Percentiles rank a stretch among this genome's conserved stretches.
Evolutionary conservation across 1,140 invertebrate species (phyloP).

Genomic region (Drosophila truncata): DNA sequence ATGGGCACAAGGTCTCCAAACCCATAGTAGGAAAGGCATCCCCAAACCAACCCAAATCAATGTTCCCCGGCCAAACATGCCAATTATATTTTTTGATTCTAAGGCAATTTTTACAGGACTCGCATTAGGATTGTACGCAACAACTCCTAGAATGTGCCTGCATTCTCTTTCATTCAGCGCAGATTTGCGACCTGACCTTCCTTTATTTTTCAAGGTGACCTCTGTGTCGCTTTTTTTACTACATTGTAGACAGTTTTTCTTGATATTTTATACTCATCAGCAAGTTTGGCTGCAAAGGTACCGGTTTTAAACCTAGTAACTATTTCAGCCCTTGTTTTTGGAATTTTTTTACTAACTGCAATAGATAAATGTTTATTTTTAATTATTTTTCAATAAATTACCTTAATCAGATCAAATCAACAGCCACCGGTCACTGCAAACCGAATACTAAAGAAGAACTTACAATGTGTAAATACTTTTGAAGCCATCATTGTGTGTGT

Average conservation of each 20-base stretch:
- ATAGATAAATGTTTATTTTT: conserved; percentile 8
- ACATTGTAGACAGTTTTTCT: background rate
- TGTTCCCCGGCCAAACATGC: background rate
- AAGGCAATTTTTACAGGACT: too few relatives aligned
- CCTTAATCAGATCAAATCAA: conserved; percentile 11
- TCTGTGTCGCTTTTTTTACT: background rate
- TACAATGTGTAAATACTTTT: conserved; percentile 10
- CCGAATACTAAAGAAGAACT: conserved; percentile 15
- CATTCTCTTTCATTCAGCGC: conserved; percentile 16
- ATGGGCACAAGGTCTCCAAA: background rate
- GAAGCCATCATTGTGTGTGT: too few relatives aligned
- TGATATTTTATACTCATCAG: conserved; percentile 4
- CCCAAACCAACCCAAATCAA: background rate
- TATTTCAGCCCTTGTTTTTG: background rate
- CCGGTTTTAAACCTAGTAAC: conserved; percentile 7
- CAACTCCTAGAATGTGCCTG: too few relatives aligned
- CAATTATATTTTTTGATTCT: too few relatives aligned
- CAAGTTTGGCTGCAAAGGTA: background rate
- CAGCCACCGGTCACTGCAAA: conserved; percentile 14
- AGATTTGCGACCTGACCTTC: conserved; percentile 19
- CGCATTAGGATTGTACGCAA: too few relatives aligned
- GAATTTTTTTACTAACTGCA: background rate
- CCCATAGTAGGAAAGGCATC: background rate
- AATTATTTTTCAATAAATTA: conserved; percentile 1
- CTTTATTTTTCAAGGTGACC: conserved; percentile 16